These are phyloP conservation scores for Chironomus tepperi DNA, from an alignment of 1,140 invertebrate species.

Conservation along the genomic window DNA sequence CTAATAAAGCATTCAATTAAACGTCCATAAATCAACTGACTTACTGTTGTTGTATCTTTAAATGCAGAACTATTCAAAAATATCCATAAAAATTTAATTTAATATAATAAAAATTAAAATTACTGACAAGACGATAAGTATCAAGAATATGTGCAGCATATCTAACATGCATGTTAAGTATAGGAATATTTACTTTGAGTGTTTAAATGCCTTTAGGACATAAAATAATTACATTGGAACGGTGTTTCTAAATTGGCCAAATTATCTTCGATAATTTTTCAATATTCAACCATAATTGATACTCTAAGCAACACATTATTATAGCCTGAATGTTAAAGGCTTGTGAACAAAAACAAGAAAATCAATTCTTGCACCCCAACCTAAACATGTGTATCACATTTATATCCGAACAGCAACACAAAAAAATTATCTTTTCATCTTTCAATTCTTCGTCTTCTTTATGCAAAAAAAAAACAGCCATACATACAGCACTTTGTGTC, in stretches of 20 bases:
- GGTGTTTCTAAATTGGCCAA: constrained; percentile 12
- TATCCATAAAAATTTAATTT: too few species aligned
- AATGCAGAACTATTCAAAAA: too few species aligned
- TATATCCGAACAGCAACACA: not conserved
- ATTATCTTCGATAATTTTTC: constrained; percentile 11
- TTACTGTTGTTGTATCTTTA: too few species aligned
- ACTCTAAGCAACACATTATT: constrained; percentile 13
- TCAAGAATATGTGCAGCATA: not conserved
- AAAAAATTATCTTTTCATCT: too few species aligned
- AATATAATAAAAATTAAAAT: too few species aligned
- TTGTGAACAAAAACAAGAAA: not conserved
- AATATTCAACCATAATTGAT: constrained; percentile 9
- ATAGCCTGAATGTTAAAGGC: not conserved
- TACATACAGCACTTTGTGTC: too few species aligned
- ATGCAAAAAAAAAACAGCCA: too few species aligned
- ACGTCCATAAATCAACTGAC: too few species aligned
- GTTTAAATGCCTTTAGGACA: not conserved
- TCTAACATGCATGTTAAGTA: not conserved
- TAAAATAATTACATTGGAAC: constrained; percentile 8
- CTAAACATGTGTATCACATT: constrained; percentile 3
- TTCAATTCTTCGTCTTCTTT: too few species aligned
- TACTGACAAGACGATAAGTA: constrained; percentile 12
- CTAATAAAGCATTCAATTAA: too few species aligned
- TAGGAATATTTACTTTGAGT: constrained; percentile 9
- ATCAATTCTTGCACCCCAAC: not conserved